Conservation (phyloP, 2,888 invertebrate genomes). For the Alentia gelatinosa region DNA sequence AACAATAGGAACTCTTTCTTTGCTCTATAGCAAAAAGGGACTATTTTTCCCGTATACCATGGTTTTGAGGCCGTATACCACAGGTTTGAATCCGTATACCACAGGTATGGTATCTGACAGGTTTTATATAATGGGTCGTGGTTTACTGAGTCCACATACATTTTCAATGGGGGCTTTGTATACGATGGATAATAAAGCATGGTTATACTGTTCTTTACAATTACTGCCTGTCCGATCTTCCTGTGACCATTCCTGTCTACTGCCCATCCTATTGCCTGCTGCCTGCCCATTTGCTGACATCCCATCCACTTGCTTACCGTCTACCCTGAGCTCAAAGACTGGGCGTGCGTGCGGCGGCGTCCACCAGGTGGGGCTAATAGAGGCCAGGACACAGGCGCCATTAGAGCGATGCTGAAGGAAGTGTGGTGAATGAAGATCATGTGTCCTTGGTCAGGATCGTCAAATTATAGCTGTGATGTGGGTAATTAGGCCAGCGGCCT, state of each 20-base stretch:
- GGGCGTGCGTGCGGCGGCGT: background rate
- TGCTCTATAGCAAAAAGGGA: too few relatives aligned
- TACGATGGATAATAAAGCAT: too few relatives aligned
- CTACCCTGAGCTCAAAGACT: background rate
- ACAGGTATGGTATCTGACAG: too few relatives aligned
- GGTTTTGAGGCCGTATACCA: too few relatives aligned
- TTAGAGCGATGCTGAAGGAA: conserved; percentile 20
- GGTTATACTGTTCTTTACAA: background rate
- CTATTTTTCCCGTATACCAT: too few relatives aligned
- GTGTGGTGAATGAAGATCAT: conserved; percentile 32
- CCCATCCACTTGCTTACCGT: background rate
- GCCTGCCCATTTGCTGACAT: background rate
- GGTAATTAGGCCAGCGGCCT: conserved; percentile 17
- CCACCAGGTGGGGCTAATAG: conserved; percentile 2
- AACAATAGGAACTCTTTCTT: too few relatives aligned
- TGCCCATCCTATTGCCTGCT: background rate
- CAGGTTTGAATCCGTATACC: too few relatives aligned
- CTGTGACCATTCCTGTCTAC: background rate
- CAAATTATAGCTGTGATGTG: conserved; percentile 35
- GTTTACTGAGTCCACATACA: too few relatives aligned
- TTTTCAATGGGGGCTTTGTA: too few relatives aligned
- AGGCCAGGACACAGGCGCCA: background rate
- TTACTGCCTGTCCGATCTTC: background rate
- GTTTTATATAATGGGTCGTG: too few relatives aligned
- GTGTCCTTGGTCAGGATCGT: conserved; percentile 32